Base-by-base conservation (phyloP, 2,113 vertebrate genomes). In the Etia nguti region DNA sequence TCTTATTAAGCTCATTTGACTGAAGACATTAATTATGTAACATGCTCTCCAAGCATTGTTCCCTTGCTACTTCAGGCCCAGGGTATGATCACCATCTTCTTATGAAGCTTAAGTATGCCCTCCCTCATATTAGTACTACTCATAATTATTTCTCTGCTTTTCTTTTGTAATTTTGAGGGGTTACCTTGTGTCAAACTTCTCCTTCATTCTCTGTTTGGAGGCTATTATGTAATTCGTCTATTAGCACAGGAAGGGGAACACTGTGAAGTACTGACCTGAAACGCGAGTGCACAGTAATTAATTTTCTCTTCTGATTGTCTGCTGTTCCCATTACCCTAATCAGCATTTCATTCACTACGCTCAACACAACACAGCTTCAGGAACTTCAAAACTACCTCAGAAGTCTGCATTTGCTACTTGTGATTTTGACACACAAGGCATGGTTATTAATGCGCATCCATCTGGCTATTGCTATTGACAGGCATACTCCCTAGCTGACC, bases 371-470 rank as follows among this genome's bases (percentile, higher is more conserved):
- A n/a, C 48, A 3, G 46, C 38, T 6, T 46, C 34, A 11, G 22
- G 75, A 90, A 84, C 91, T 83, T 86, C 16, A 48, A 34, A 86
- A 79, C 83, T 26, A 81, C 82, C 62, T 87, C 16, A 24, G 56
- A 88, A 90, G 48, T 85, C 82, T 24, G 54, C 26, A 2, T 79
- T 86, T 56, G 85, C 82, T 12, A 77, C 84, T 77, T 9, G 55
- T 16, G 86, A 56, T 88, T 90, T 86, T 90, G 81, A 91, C 93
- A 90, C 92, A 68, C 81, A 80, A 85, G 81, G 50, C 82, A 10
- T 24, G 16, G 86, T 92, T 93, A 92, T 95, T 89, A 92, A 95
- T 93, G 90, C 90, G 11, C 48, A 79, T 93, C 95, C 95, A 95
- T 95, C 95, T 95, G 94, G 90, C 94, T 77, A 2, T 68, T 59